Base-by-base conservation (phyloP, 2,888 invertebrate species). In the Eilema griseolum region DNA sequence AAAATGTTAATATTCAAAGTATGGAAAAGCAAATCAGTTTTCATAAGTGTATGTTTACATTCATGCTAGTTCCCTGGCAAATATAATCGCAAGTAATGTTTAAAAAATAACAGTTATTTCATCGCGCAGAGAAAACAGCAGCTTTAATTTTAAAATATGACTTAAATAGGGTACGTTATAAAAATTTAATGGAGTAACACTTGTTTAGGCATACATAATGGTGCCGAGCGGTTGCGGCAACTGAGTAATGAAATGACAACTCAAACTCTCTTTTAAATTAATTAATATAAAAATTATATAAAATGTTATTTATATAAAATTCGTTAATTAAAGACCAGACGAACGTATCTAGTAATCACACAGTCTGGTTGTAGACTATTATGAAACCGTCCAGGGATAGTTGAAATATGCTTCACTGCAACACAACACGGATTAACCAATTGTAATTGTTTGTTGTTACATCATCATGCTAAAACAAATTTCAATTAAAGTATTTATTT, bases 141-240 rank as follows among this genome's bases (percentile, higher is more conserved):
- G 52, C n/a, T 52, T 52, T n/a, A 52, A 52, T 52, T 52, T 52
- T 10, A 16, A 52, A n/a, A 52, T 46, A 52, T 52, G n/a, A 52
- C n/a, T 52, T 52, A 52, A 52, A n/a, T 52, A 52, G 16, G 46
- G 46, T 46, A 46, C 46, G 46, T 46, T 46, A 46, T 46, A 20
- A 46, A 20, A n/a, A 52, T 52, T 52, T 52, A 52, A 52, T n/a
- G 52, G 52, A 52, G n/a, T 52, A 52, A 52, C 52, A n/a, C 52
- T 52, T 52, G 52, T 52, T 52, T 52, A 52, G 52, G 8, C n/a
- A 52, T 52, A 52, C 52, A 52, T 52, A 20, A 20, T 52, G 52
- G n/a, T 52, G 10, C 52, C n/a, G 20, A 52, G 52, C n/a, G 8
- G n/a, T n/a, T 52, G 52, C 52, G 52, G 52, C 10, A 52, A n/a